phyloP scores from a whole-genome alignment of 2,113 vertebrate genomes.

The Blennius ocellaris region DNA sequence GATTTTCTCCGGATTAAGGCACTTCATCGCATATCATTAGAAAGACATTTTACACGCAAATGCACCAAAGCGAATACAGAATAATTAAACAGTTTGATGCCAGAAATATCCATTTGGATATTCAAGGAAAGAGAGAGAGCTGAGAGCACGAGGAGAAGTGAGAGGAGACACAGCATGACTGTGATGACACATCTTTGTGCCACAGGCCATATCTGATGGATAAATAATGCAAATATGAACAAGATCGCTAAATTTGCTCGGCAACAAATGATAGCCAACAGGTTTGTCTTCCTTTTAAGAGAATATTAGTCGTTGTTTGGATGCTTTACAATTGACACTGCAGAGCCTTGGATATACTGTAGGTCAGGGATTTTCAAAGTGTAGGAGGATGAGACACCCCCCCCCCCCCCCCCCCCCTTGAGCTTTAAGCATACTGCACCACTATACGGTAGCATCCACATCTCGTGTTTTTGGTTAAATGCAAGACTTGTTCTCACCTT shows the following conservation, averaged over 20 bases:
- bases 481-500: too few species aligned
- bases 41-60: constrained; percentile 49
- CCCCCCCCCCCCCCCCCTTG: too few species aligned
- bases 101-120: constrained; percentile 63
- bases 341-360: too few species aligned
- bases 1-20: constrained; percentile 23
- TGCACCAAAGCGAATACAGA: constrained; percentile 45
- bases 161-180: constrained; percentile 10
- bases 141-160: constrained; percentile 6
- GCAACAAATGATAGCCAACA: neutral
- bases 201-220: constrained; percentile 6
- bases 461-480: too few species aligned
- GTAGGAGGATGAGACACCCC: too few species aligned
- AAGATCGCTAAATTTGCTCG: neutral
- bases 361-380: too few species aligned
- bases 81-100: constrained; percentile 70
- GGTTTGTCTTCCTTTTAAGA: neutral
- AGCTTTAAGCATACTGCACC: too few species aligned
- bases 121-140: constrained; percentile 40
- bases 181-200: neutral
- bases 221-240: neutral
- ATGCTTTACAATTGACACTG: too few species aligned
- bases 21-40: constrained; percentile 63
- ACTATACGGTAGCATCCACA: too few species aligned
- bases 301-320: too few species aligned